A percentile compares a stretch with the other conserved stretches of the same genome.
Evolutionary conservation across 2,797 vertebrate genomes (phyloP).

Genomic region (Mionectes olivaceus): DNA sequence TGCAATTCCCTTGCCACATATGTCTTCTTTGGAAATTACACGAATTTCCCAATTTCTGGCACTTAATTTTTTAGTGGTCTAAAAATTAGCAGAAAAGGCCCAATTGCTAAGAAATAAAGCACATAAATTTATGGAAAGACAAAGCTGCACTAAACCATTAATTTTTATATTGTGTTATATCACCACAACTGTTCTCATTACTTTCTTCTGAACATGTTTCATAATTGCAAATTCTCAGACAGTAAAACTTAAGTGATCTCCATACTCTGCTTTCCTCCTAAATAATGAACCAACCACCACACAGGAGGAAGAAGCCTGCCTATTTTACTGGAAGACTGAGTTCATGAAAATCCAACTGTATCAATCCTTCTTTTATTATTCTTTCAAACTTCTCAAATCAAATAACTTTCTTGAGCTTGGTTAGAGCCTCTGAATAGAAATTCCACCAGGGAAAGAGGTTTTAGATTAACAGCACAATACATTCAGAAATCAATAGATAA

Average conservation of each 20-base stretch:
- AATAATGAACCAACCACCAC: background rate
- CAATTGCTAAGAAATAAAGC: background rate
- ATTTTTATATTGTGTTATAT: background rate
- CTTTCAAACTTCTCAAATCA: conserved; percentile 74
- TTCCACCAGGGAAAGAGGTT: conserved; percentile 70
- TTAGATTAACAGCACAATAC: conserved; percentile 74
- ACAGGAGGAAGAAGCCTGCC: conserved; percentile 45
- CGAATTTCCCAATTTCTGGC: background rate
- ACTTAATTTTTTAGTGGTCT: background rate
- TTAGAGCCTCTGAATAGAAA: conserved; percentile 67
- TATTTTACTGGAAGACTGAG: conserved; percentile 47
- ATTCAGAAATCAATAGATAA: conserved; percentile 80
- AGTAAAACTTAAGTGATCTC: conserved; percentile 52
- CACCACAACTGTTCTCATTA: background rate
- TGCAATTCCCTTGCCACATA: background rate
- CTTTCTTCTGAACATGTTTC: background rate
- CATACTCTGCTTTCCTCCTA: background rate
- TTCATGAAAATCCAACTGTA: conserved; percentile 81
- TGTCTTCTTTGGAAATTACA: background rate
- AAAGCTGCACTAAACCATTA: background rate
- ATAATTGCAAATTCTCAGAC: conserved; percentile 30
- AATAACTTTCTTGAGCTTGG: conserved; percentile 72
- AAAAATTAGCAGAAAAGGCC: conserved; percentile 2
- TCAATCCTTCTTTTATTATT: conserved; percentile 76
- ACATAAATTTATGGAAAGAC: background rate